These are phyloP conservation scores for Bhutanitis thaidina DNA, from an alignment of 2,888 invertebrate genomes.

Conservation along the genomic window DNA sequence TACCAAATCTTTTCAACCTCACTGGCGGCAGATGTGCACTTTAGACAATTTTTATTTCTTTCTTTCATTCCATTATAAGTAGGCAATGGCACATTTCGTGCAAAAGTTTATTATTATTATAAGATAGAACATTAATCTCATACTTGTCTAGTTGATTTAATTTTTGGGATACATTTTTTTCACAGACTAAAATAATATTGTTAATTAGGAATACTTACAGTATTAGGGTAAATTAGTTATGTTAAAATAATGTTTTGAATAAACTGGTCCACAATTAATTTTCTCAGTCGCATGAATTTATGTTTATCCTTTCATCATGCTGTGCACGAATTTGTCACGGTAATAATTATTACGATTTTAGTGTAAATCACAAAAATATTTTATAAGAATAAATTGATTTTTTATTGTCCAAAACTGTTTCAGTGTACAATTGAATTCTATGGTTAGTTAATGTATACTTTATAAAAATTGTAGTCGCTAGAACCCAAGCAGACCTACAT, in stretches of 20 bases:
- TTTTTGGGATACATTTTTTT: neutral
- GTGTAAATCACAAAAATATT: too few species aligned
- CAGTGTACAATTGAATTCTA: too few species aligned
- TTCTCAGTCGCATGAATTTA: neutral
- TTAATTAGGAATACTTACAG: neutral
- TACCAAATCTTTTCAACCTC: too few species aligned
- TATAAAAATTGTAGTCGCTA: too few species aligned
- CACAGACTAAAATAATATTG: neutral
- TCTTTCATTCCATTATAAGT: conserved; percentile 25
- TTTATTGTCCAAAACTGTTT: too few species aligned
- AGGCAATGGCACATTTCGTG: conserved; percentile 7
- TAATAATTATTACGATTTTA: too few species aligned
- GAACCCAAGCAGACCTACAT: too few species aligned
- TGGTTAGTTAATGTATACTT: too few species aligned
- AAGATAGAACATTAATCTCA: conserved; percentile 12
- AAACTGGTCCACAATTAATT: too few species aligned
- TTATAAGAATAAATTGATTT: too few species aligned
- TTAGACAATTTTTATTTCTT: conserved; percentile 18
- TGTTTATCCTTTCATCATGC: too few species aligned
- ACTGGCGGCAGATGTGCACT: conserved; percentile 17
- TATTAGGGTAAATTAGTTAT: neutral
- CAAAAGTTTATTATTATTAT: conserved; percentile 4
- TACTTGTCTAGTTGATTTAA: neutral
- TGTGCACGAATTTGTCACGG: too few species aligned
- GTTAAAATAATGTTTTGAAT: neutral